These are phyloP conservation scores for Caenorhabditis imperialis DNA, from an alignment of 2,888 invertebrate genomes.

Conservation along the genomic window DNA sequence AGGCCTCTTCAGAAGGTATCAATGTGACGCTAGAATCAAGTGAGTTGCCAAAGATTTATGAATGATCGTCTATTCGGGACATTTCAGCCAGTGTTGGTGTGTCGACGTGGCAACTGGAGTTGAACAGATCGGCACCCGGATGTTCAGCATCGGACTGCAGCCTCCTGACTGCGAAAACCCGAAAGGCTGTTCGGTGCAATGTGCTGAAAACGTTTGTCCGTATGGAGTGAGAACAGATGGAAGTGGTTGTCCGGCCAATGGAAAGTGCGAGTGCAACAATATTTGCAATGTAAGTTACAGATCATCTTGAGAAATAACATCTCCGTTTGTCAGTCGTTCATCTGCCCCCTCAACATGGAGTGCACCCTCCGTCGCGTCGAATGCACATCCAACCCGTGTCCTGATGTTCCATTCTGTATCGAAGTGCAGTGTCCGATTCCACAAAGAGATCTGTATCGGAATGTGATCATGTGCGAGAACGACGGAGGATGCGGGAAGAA, in stretches of 20 bases:
- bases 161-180: constrained; percentile 61
- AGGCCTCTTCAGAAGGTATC: constrained; percentile 67
- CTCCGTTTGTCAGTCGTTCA: constrained; percentile 29
- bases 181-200: constrained; percentile 54
- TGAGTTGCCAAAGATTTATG: constrained; percentile 10
- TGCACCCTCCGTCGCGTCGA: constrained; percentile 47
- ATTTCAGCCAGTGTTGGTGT: constrained; percentile 67
- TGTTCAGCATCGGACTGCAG: constrained; percentile 40
- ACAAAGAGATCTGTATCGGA: constrained; percentile 38
- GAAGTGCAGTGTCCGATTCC: constrained; percentile 37
- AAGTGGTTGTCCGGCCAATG: constrained; percentile 63
- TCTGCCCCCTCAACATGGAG: constrained; percentile 49
- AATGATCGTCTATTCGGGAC: not conserved
- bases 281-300: constrained; percentile 55
- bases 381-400: constrained; percentile 57
- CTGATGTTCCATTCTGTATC: constrained; percentile 54
- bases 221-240: constrained; percentile 58
- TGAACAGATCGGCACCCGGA: constrained; percentile 68
- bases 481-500: constrained; percentile 50
- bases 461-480: constrained; percentile 40
- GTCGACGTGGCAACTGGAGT: constrained; percentile 61
- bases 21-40: constrained; percentile 66
- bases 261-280: constrained; percentile 60
- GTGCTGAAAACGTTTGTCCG: constrained; percentile 46
- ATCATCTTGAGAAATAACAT: no score